Evolutionary conservation across 2,113 vertebrate genomes (phyloP).

Genomic region (Elachura formosa): DNA sequence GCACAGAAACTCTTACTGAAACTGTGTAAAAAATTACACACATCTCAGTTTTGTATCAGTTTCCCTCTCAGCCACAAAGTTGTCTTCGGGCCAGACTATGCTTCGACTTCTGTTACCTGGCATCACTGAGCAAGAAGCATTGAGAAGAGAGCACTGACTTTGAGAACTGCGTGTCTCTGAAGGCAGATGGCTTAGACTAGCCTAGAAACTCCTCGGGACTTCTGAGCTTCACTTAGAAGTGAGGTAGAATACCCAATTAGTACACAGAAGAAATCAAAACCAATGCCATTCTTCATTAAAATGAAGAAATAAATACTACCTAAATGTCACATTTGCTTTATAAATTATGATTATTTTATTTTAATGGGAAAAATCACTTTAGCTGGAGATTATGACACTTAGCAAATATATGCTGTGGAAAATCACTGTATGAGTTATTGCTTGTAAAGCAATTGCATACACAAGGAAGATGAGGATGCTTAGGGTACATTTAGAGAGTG

Average conservation of each 20-base stretch:
- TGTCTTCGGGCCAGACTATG: neutral
- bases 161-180: accelerated
- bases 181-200: neutral
- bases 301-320: neutral
- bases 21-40: neutral
- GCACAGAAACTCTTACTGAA: neutral
- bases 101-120: neutral
- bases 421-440: accelerated
- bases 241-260: neutral
- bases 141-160: neutral
- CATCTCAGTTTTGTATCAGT: neutral
- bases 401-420: accelerated
- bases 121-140: neutral
- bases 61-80: neutral
- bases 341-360: neutral
- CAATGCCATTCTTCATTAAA: neutral
- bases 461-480: neutral
- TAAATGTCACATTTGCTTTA: neutral
- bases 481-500: neutral
- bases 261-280: neutral
- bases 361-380: neutral
- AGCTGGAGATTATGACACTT: neutral
- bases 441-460: neutral
- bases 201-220: neutral
- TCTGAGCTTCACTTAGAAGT: neutral